Conservation (phyloP, 2,113 vertebrate species). For the Castor canadensis region DNA sequence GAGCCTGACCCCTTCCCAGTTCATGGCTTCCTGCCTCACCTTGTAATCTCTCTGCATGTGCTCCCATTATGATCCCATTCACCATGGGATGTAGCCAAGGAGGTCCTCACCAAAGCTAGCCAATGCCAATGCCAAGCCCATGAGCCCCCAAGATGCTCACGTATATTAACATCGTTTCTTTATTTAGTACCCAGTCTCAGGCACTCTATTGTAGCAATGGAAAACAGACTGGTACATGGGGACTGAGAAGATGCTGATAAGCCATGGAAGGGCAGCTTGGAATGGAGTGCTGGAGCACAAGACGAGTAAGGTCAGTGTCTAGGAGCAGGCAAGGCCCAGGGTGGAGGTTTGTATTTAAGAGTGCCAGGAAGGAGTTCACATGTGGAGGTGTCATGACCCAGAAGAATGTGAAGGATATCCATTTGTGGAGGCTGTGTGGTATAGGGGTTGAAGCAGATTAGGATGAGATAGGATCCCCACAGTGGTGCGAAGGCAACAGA, state of each 20-base stretch:
- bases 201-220: not conserved
- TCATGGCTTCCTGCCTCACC: not conserved
- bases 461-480: not conserved
- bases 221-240: not conserved
- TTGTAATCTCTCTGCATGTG: too few relatives aligned
- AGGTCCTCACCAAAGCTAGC: too few relatives aligned
- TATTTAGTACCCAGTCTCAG: not conserved
- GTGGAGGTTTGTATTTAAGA: not conserved
- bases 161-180: not conserved
- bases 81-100: too few relatives aligned
- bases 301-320: fast-evolving
- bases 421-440: not conserved
- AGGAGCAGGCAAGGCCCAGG: fast-evolving
- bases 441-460: not conserved
- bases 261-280: not conserved
- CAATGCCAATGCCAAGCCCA: too few relatives aligned
- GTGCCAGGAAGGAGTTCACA: not conserved
- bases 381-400: not conserved
- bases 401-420: not conserved
- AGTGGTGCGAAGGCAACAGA: not conserved
- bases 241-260: too few relatives aligned
- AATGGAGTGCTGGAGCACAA: fast-evolving
- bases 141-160: not conserved
- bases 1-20: too few relatives aligned
- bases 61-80: not conserved